Base-by-base conservation (phyloP, 2,113 vertebrate species). In the Sinocyclocheilus maitianheensis region DNA sequence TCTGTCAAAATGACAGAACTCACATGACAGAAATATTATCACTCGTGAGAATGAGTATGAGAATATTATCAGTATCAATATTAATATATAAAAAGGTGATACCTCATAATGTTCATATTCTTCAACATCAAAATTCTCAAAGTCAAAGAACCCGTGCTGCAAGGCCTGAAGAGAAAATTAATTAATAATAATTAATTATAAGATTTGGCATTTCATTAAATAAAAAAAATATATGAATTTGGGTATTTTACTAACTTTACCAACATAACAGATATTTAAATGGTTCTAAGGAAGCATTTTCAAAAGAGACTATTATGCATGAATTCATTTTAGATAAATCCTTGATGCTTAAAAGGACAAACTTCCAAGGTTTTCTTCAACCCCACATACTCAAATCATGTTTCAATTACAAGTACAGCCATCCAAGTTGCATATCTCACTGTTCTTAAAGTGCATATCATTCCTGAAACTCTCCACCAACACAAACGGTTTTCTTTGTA, bases 51-150 rank as follows among this genome's bases (percentile, higher is more conserved):
- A 58, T 53, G 51, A 48, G 5, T 40, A 20, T 71, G 30, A 58
- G 5, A 81, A 24, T 34, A 30, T 30, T 30, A 30, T 30, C 30
- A 30, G 30, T 30, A 34, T 34, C 30, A 34, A 48, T 34, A 34
- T 13, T 46, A 24, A 80, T 22, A 65, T 63, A 24, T 16, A 80
- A 43, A 51, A 71, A 71, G 65, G 11, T 4, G 77, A 93, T 92
- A 97, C 97, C 97, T 98, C 97, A 81, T 97, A 98, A 93, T 98
- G 96, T 88, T 99, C 97, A 89, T 99, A 98, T 90, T 98, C 97
- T 88, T 97, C 97, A 90, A 96, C 96, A 89, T 96, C 94, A 93
- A 99, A 99, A 37, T 91, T 95, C 89, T 97, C 96, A 92, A 98
- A 98, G 94, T 98, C 95, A 91, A 98, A 95, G 93, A 98, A 96